phyloP scores from a whole-genome alignment of 2,888 invertebrate species.

The Ashinkailepas kermadecensis region DNA sequence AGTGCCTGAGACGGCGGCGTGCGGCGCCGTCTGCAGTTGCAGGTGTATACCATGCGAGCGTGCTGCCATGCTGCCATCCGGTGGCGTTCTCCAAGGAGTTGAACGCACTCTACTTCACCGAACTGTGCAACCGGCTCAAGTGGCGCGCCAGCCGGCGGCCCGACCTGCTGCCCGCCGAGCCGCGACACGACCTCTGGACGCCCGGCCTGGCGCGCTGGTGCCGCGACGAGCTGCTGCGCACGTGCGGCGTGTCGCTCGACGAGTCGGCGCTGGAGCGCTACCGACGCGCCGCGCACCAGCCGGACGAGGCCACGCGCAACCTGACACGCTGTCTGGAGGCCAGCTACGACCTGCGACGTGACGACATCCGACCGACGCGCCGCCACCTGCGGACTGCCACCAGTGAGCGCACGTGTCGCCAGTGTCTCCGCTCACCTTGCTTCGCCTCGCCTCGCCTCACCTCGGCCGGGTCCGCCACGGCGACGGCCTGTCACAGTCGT shows the following conservation, averaged over 20 bases:
- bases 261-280: conserved; percentile 7
- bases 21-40: not conserved
- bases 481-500: too few species aligned
- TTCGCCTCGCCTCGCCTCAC: too few species aligned
- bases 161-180: not conserved
- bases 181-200: not conserved
- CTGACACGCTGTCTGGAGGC: not conserved
- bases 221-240: not conserved
- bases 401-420: not conserved
- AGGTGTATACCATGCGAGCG: conserved; percentile 9
- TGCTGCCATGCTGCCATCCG: conserved; percentile 17
- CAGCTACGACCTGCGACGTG: conserved; percentile 2
- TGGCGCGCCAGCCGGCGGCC: not conserved
- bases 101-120: conserved; percentile 22
- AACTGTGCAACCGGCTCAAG: not conserved
- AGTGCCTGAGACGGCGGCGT: not conserved
- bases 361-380: conserved; percentile 10
- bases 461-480: too few species aligned
- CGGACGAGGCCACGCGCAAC: not conserved
- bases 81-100: conserved; percentile 12
- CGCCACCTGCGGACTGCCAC: not conserved
- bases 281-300: not conserved
- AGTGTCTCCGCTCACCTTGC: too few species aligned
- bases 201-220: conserved; percentile 9
- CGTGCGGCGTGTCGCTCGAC: not conserved